Evolutionary conservation across 2,888 invertebrate species (phyloP).

Genomic region (Trachelus iudaicus): DNA sequence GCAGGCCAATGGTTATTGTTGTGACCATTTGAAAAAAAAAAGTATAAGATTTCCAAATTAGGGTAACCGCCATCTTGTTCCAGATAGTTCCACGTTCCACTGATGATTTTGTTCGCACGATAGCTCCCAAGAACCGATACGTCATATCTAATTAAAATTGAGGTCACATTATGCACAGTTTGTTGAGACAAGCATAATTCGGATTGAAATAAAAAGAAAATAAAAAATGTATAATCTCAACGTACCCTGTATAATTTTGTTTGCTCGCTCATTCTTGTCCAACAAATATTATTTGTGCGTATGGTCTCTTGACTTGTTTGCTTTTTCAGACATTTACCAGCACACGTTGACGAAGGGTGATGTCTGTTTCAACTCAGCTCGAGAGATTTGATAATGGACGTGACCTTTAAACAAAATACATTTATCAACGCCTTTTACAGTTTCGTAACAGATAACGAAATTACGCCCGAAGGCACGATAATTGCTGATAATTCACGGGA

Average conservation of each 20-base stretch:
- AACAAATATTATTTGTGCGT: too few relatives aligned
- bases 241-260: neutral
- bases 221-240: slow-evolving; percentile 6
- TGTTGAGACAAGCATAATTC: neutral
- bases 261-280: neutral
- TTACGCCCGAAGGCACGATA: slow-evolving; percentile 63
- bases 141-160: neutral
- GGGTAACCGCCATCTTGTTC: neutral
- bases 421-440: slow-evolving; percentile 60
- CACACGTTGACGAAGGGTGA: neutral
- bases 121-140: neutral
- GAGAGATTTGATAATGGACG: neutral
- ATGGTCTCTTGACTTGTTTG: neutral
- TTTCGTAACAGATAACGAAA: slow-evolving; percentile 55
- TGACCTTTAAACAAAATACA: slow-evolving; percentile 53
- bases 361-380: neutral
- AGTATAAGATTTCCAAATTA: neutral
- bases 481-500: slow-evolving; percentile 65
- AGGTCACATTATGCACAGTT: neutral
- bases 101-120: neutral
- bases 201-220: slow-evolving; percentile 10
- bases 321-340: neutral
- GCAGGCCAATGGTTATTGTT: slow-evolving; percentile 32
- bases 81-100: neutral
- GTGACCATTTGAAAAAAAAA: neutral